Conservation (phyloP, 2,113 vertebrate species). For the Bubalus kerabau region DNA sequence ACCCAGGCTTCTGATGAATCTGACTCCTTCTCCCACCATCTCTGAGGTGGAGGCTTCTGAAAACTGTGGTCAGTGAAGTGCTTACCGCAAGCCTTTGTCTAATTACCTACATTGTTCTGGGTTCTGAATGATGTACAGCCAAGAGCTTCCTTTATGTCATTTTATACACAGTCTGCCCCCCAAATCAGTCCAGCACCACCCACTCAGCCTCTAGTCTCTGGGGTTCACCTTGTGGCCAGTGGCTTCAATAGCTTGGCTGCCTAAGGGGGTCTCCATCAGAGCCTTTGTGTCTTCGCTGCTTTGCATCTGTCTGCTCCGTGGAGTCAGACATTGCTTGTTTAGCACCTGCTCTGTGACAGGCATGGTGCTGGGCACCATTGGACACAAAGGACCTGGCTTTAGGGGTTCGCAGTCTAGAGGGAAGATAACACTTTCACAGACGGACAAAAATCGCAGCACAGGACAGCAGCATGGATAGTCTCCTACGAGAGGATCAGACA, state of each 20-base stretch:
- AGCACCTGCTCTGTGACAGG: background rate
- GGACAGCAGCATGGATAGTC: background rate
- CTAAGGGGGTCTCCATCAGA: background rate
- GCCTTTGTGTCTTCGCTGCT: background rate
- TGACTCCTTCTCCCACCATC: background rate
- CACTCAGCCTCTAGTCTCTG: background rate
- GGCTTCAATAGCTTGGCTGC: background rate
- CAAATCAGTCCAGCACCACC: background rate
- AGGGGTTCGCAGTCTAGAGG: background rate
- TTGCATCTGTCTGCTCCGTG: background rate
- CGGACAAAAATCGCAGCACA: background rate
- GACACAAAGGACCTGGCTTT: background rate
- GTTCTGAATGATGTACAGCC: background rate
- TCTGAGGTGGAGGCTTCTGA: background rate
- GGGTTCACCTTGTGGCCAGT: background rate
- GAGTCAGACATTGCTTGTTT: background rate
- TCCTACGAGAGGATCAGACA: background rate
- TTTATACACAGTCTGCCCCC: background rate
- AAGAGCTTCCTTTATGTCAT: background rate
- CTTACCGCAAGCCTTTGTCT: background rate
- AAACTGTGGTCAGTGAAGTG: background rate
- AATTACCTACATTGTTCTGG: slow-evolving; percentile 33
- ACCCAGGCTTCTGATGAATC: background rate
- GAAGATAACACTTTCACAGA: background rate
- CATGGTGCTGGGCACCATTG: background rate